Conservation (phyloP, 2,113 vertebrate species). For the Aleadryas rufinucha region DNA sequence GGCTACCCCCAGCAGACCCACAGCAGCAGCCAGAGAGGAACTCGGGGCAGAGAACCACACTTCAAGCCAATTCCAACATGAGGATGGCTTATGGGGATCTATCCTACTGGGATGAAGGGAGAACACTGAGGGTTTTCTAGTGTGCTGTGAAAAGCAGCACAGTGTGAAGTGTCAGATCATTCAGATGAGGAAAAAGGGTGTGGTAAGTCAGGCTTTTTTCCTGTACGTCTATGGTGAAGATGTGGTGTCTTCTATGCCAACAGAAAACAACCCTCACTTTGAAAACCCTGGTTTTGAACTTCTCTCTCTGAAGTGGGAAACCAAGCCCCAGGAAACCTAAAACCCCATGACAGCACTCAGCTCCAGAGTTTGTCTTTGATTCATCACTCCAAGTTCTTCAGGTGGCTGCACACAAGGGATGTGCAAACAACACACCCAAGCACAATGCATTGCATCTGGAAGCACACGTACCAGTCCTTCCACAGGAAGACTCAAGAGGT, state of each 20-base stretch:
- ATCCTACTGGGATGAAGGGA: neutral
- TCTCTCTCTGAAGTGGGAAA: neutral
- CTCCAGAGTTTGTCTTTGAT: neutral
- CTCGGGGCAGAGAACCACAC: neutral
- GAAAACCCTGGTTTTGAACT: neutral
- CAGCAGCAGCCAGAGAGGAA: neutral
- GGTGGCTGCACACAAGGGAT: neutral
- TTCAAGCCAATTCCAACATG: neutral
- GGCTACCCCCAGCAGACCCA: neutral
- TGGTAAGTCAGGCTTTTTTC: neutral
- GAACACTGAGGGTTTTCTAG: neutral
- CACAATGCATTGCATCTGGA: neutral
- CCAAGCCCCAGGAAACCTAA: neutral
- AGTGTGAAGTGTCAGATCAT: neutral
- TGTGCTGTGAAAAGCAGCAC: neutral
- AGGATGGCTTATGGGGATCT: neutral
- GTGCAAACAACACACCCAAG: neutral
- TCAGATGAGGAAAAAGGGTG: neutral
- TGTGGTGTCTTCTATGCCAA: neutral
- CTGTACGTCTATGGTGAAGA: fast-evolving
- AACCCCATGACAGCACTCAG: neutral
- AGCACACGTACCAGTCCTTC: neutral
- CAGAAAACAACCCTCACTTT: neutral
- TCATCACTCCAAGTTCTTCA: neutral
- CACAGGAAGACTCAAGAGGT: neutral